Evolutionary conservation across 2,888 invertebrate species (phyloP).

Genomic region (Melanostoma scalare): DNA sequence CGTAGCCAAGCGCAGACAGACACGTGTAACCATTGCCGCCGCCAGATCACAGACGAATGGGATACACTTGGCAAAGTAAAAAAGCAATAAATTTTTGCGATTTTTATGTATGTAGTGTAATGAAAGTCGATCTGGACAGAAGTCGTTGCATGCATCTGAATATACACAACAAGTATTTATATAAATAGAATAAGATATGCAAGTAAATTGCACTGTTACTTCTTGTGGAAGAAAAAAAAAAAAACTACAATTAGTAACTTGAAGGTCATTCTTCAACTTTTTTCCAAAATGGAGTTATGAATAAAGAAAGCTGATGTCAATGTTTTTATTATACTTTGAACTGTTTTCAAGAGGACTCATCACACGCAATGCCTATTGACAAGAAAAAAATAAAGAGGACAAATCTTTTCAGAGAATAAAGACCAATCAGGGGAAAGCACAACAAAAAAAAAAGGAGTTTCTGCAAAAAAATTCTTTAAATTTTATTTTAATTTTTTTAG

Average conservation of each 20-base stretch:
- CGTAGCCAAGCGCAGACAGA: conserved; percentile 57
- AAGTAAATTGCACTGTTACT: not conserved
- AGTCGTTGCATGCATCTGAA: conserved; percentile 16
- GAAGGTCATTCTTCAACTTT: not conserved
- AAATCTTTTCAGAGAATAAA: no score
- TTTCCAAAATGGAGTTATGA: not conserved
- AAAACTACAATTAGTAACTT: not conserved
- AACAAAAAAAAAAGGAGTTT: no score
- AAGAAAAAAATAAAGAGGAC: no score
- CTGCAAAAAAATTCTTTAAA: no score
- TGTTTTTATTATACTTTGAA: no score
- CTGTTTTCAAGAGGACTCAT: no score
- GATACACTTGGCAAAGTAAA: conserved; percentile 39
- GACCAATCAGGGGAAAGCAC: no score
- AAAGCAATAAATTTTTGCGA: conserved; percentile 45
- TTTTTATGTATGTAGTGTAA: conserved; percentile 7
- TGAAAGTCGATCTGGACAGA: conserved; percentile 16
- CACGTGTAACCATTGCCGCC: conserved; percentile 55
- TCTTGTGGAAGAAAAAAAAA: not conserved
- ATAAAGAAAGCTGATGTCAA: not conserved
- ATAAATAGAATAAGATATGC: not conserved
- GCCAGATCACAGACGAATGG: conserved; percentile 33
- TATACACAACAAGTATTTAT: not conserved
- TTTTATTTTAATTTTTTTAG: no score
- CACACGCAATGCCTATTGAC: no score